Percentiles rank a stretch among this genome's conserved stretches.
These are phyloP conservation scores for Drosophila limbata DNA, from an alignment of 2,888 invertebrate genomes.

Conservation along the genomic window DNA sequence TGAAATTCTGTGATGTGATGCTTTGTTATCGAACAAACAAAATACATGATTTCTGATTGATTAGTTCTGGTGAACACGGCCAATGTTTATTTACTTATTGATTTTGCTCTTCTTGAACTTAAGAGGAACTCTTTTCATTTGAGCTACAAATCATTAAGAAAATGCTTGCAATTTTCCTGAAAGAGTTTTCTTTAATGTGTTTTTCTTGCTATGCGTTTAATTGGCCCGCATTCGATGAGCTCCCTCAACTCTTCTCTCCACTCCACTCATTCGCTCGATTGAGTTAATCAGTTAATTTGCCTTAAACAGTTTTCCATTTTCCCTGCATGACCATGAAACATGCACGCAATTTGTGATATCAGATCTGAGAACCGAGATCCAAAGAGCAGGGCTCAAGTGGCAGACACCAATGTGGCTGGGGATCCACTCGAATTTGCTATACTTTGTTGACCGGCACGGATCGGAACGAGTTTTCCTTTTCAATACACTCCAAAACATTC, in stretches of 20 bases:
- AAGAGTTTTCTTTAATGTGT: constrained; percentile 21
- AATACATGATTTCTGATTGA: no score
- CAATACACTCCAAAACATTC: neutral
- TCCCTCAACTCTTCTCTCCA: neutral
- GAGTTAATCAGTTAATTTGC: constrained; percentile 57
- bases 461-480: constrained; percentile 10
- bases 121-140: neutral
- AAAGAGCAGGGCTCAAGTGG: constrained; percentile 33
- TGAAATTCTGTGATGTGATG: no score
- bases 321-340: constrained; percentile 59
- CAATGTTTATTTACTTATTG: constrained; percentile 4
- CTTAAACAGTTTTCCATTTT: constrained; percentile 31
- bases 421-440: constrained; percentile 64
- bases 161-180: constrained; percentile 31
- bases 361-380: constrained; percentile 38
- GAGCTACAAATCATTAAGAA: constrained; percentile 12
- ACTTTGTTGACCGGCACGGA: constrained; percentile 52
- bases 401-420: constrained; percentile 4
- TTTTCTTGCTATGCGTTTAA: constrained; percentile 7
- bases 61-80: no score
- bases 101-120: constrained; percentile 5
- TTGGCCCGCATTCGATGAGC: constrained; percentile 43
- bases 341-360: constrained; percentile 53
- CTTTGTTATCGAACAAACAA: no score
- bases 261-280: constrained; percentile 1